Evolutionary conservation across 2,888 invertebrate genomes (phyloP).

Genomic region (Trissonchulus sp.): DNA sequence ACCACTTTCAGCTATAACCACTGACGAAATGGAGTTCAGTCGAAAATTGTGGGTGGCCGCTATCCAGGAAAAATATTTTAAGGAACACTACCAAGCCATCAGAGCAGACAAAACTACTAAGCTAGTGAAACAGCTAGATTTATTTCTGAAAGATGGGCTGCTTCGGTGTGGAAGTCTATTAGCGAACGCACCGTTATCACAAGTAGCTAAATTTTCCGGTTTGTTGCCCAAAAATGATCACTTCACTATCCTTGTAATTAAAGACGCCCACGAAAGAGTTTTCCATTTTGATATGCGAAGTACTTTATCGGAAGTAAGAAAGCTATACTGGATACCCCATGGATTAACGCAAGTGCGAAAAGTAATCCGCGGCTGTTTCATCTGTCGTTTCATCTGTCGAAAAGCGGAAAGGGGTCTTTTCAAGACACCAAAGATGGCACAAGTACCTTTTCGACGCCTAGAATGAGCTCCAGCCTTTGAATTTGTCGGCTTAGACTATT

Average conservation of each 20-base stretch:
- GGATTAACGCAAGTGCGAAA: slow-evolving; percentile 5
- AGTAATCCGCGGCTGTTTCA: neutral
- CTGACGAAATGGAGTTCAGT: neutral
- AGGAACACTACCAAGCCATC: neutral
- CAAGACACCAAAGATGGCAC: neutral
- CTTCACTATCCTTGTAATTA: neutral
- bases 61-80: neutral
- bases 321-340: neutral
- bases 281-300: neutral
- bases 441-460: neutral
- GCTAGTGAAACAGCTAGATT: slow-evolving; percentile 9
- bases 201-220: neutral
- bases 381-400: too few relatives aligned
- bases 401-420: neutral
- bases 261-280: slow-evolving; percentile 7
- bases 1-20: neutral
- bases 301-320: neutral
- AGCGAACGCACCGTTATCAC: neutral
- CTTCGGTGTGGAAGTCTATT: neutral
- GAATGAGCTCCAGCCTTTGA: slow-evolving; percentile 13
- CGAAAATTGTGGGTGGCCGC: neutral
- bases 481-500: slow-evolving; percentile 49
- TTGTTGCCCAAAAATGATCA: slow-evolving; percentile 1
- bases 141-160: neutral
- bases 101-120: neutral